A percentile compares a stretch with the other conserved stretches of the same genome.
Evolutionary conservation across 2,797 vertebrate species (phyloP).

Genomic region (Myioborus miniatus): DNA sequence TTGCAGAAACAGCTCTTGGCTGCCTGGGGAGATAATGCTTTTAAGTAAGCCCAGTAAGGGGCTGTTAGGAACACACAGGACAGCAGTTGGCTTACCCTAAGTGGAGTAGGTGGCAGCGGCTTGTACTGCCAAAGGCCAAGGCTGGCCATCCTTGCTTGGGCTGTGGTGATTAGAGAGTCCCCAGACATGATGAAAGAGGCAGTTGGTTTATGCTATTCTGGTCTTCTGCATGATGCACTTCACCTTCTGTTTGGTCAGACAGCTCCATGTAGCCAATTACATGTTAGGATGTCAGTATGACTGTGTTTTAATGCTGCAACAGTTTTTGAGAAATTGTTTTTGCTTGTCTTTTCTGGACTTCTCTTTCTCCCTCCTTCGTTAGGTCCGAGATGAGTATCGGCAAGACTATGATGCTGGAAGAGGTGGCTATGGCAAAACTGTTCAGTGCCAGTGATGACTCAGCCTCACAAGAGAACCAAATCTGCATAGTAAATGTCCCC

Average conservation of each 20-base stretch:
- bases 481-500: background rate
- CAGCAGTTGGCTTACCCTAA: background rate
- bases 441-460: slow-evolving; percentile 52
- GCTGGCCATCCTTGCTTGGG: background rate
- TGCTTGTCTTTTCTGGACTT: background rate
- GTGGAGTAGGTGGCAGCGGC: background rate
- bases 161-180: background rate
- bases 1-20: background rate
- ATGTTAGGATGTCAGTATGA: background rate
- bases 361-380: background rate
- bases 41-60: background rate
- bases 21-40: background rate
- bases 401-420: slow-evolving; percentile 71
- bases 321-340: background rate
- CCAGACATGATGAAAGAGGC: background rate
- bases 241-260: background rate
- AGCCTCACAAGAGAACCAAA: background rate
- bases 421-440: slow-evolving; percentile 71
- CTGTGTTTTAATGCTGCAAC: background rate
- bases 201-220: background rate
- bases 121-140: background rate
- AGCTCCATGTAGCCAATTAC: background rate
- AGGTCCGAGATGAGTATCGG: slow-evolving; percentile 71
- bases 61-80: background rate
- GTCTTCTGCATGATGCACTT: background rate